A percentile compares a stretch with the other conserved stretches of the same genome.
These are phyloP conservation scores for Philopotamus ludificatus DNA, from an alignment of 1,140 invertebrate species.

Conservation along the genomic window DNA sequence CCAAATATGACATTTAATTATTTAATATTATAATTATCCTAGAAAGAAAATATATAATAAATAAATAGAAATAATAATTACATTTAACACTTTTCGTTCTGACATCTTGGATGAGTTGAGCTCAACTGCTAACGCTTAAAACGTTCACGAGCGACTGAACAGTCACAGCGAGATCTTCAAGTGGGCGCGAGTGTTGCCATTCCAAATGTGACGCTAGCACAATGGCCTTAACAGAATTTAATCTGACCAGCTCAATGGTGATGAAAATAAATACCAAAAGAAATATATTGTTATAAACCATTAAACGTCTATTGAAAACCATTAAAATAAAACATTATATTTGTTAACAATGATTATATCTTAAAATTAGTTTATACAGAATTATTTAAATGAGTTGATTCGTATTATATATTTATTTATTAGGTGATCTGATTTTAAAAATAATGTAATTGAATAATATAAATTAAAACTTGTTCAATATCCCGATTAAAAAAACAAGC, in stretches of 20 bases:
- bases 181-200: not conserved
- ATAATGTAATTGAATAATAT: no score
- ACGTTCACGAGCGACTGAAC: not conserved
- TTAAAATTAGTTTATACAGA: not conserved
- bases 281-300: not conserved
- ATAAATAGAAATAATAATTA: constrained; percentile 50
- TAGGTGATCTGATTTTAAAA: no score
- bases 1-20: not conserved
- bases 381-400: not conserved
- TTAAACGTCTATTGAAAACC: not conserved
- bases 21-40: not conserved
- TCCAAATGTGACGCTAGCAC: not conserved
- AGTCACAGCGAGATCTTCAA: not conserved
- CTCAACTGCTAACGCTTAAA: not conserved
- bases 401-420: not conserved
- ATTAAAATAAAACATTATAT: not conserved
- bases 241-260: not conserved
- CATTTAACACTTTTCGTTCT: constrained; percentile 89
- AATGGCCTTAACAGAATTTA: not conserved
- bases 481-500: no score
- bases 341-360: not conserved
- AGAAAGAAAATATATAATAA: not conserved
- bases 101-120: constrained; percentile 62
- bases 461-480: no score
- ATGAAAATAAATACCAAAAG: not conserved